These are phyloP conservation scores for Paracentrotus lividus DNA, from an alignment of 53 echinoderm and acorn worm species.

Conservation along the genomic window DNA sequence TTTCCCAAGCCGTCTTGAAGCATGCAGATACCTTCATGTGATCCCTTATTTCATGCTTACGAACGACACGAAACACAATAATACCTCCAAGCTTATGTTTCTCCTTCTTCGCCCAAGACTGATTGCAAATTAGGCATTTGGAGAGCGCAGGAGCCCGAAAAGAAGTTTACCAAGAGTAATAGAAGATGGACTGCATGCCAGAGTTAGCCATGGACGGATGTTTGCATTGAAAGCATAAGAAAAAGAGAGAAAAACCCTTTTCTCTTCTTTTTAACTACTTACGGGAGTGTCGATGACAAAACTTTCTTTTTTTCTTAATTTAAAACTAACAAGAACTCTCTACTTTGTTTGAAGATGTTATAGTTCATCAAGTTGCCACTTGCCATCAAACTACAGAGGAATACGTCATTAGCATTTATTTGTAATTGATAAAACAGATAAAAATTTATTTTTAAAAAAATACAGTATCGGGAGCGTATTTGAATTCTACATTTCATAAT, in stretches of 20 bases:
- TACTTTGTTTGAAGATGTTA: background rate
- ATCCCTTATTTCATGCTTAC: constrained; percentile 72
- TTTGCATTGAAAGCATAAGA: constrained; percentile 59
- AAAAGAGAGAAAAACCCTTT: background rate
- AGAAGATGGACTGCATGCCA: constrained; percentile 47
- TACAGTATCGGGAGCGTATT: too few species aligned
- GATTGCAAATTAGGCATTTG: constrained; percentile 73
- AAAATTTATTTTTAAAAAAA: too few species aligned
- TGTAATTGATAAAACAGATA: too few species aligned
- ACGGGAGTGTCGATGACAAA: background rate
- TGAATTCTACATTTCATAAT: too few species aligned
- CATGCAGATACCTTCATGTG: constrained; percentile 40
- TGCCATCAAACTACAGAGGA: too few species aligned
- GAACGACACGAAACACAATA: constrained; percentile 72
- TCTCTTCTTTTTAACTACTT: background rate
- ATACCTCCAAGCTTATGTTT: constrained; percentile 70
- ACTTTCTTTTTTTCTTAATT: constrained; percentile 2
- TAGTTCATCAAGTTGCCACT: too few species aligned
- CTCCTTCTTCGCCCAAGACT: constrained; percentile 68
- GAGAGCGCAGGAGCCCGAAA: constrained; percentile 67
- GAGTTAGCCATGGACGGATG: constrained; percentile 55
- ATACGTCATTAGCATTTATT: too few species aligned
- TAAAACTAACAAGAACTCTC: background rate
- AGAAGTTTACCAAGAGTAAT: constrained; percentile 69
- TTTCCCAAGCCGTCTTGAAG: constrained; percentile 63